Evolutionary conservation across 1,140 invertebrate genomes (phyloP).

Genomic region (Phocides pigmalion): DNA sequence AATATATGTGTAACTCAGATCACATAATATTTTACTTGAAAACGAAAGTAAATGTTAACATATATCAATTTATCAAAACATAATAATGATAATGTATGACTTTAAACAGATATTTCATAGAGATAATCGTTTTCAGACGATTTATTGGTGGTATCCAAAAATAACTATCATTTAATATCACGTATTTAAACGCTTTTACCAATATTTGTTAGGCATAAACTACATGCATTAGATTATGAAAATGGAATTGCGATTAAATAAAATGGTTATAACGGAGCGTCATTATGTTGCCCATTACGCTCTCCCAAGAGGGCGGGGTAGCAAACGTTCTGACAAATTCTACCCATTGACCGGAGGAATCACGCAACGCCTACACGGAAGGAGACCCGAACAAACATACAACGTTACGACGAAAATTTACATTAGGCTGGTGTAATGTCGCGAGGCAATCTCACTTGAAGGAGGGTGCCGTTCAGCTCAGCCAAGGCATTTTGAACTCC

Average conservation of each 20-base stretch:
- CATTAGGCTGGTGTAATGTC: constrained; percentile 79
- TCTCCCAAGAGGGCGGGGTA: constrained; percentile 39
- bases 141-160: neutral
- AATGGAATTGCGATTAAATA: constrained; percentile 40
- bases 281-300: constrained; percentile 43
- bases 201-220: neutral
- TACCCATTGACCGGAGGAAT: constrained; percentile 55
- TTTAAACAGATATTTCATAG: neutral
- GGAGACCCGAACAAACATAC: constrained; percentile 61
- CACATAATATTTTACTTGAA: no score
- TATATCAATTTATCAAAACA: no score
- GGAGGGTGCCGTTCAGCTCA: constrained; percentile 56
- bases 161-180: neutral
- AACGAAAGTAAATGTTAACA: no score
- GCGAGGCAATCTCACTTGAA: constrained; percentile 75
- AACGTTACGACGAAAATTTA: constrained; percentile 76
- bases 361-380: constrained; percentile 50
- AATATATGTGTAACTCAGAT: no score
- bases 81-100: neutral
- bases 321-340: constrained; percentile 34
- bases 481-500: constrained; percentile 53
- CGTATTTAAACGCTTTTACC: neutral
- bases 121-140: neutral
- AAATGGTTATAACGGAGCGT: constrained; percentile 41
- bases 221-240: constrained; percentile 35